phyloP scores from a whole-genome alignment of 2,113 vertebrate genomes.

The Vombatus ursinus region DNA sequence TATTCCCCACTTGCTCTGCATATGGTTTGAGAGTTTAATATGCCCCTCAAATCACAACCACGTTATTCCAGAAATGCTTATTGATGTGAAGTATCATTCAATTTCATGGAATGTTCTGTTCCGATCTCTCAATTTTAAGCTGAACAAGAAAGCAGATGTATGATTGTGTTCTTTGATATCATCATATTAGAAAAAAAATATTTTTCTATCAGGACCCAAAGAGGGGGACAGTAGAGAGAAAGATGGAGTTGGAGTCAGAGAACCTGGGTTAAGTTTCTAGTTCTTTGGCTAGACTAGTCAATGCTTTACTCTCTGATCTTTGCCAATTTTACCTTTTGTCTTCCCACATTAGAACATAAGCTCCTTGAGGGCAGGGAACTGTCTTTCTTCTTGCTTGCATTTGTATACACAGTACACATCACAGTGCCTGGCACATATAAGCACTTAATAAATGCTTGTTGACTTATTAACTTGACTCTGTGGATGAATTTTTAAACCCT shows the following conservation, averaged over 20 bases:
- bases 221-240: neutral
- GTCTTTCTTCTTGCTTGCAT: neutral
- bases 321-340: neutral
- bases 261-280: neutral
- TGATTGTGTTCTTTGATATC: constrained; percentile 68
- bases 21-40: constrained; percentile 50
- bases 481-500: neutral
- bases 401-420: neutral
- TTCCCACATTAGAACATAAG: neutral
- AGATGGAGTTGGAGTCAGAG: neutral
- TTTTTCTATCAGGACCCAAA: constrained; percentile 38
- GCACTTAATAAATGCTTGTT: neutral
- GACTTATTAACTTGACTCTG: neutral
- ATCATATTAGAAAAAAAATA: constrained; percentile 52
- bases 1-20: constrained; percentile 64
- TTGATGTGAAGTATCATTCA: constrained; percentile 70
- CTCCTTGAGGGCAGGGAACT: neutral
- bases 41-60: constrained; percentile 65
- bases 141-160: constrained; percentile 62
- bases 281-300: neutral
- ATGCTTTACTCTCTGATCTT: neutral
- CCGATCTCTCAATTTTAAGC: constrained; percentile 53
- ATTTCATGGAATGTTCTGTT: constrained; percentile 59
- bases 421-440: neutral
- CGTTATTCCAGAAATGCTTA: constrained; percentile 71